Base-by-base conservation (phyloP, 2,797 vertebrate genomes). In the Cirrhinus mrigala region DNA sequence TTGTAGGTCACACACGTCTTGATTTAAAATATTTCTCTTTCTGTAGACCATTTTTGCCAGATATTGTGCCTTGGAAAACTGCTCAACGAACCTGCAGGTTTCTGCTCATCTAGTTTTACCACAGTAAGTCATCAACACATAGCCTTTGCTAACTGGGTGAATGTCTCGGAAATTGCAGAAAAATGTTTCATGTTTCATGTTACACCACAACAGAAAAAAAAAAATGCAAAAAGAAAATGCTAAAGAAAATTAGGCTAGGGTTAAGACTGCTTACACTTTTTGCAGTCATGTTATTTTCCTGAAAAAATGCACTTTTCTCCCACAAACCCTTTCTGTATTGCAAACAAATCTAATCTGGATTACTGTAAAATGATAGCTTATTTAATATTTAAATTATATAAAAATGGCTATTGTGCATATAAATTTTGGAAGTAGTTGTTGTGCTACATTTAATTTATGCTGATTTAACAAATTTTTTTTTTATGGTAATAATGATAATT, bases 51-150 rank as follows among this genome's bases (percentile, higher is more conserved):
- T 89, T 80, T 99, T 99, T 92, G 95, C 96, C 89, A 97, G 98
- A 56, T 94, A 96, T 92, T 99, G 98, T 90, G 94, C 90, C 69
- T 93, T 95, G 89, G 92, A 93, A 89, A 97, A 98, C 91, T 99
- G 98, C 90, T 98, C 97, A 0, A 96, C 97, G 69, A 95, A 99
- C 93, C 93, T 99, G 90, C 97, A 96, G 87, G 91, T 99, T 87
- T 96, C 95, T 87, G 96, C 96, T 86, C 94, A 93, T 89, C 91
- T 97, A 64, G 93, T 91, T 86, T 95, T 98, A 91, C 95, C 95
- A 50, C 94, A 96, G 98, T 99, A 96, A 96, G 97, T 96, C 58
- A 70, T 80, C 46, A 18, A 33, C 15, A 27, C 48, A 7, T 54
- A 15, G 33, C 10, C 40, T 50, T 4, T 33, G 78, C 44, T 20